phyloP scores from a whole-genome alignment of 2,797 vertebrate genomes.

The Trematomus bernacchii region DNA sequence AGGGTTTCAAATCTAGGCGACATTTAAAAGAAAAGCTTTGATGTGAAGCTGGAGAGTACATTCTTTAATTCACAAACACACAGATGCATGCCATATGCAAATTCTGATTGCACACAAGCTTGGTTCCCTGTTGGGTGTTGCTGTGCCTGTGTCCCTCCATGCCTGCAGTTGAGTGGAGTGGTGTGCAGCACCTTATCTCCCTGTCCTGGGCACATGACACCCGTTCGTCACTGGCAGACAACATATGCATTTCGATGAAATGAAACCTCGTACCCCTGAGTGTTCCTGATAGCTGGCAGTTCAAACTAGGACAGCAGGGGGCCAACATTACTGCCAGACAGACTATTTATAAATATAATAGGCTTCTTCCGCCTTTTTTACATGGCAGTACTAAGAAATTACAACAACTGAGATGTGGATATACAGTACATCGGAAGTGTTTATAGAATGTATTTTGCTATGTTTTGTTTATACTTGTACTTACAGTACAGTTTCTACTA shows the following conservation, averaged over 20 bases:
- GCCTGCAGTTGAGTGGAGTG: slow-evolving; percentile 43
- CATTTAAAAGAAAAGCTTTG: not conserved
- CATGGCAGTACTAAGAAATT: slow-evolving; percentile 40
- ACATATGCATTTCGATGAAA: slow-evolving; percentile 58
- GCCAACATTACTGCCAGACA: slow-evolving; percentile 63
- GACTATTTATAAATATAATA: slow-evolving; percentile 63
- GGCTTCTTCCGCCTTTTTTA: slow-evolving; percentile 53
- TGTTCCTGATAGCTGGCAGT: slow-evolving; percentile 65
- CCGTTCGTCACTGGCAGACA: slow-evolving; percentile 38
- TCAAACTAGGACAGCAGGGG: slow-evolving; percentile 60
- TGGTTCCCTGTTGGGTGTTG: slow-evolving; percentile 29
- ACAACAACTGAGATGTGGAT: slow-evolving; percentile 33
- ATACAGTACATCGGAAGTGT: not conserved
- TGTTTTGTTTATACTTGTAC: not conserved
- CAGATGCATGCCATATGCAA: slow-evolving; percentile 37
- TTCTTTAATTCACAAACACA: slow-evolving; percentile 19
- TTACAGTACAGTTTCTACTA: too few species aligned
- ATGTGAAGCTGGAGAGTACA: slow-evolving; percentile 24
- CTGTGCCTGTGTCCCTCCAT: slow-evolving; percentile 40
- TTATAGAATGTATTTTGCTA: too few species aligned
- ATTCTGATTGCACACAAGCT: slow-evolving; percentile 21
- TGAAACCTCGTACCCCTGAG: slow-evolving; percentile 59
- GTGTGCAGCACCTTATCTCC: slow-evolving; percentile 45
- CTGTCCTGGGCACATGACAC: slow-evolving; percentile 51
- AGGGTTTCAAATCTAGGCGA: slow-evolving; percentile 17